These are phyloP conservation scores for Notarius quadriscutis DNA, from an alignment of 2,113 vertebrate species.

Conservation along the genomic window DNA sequence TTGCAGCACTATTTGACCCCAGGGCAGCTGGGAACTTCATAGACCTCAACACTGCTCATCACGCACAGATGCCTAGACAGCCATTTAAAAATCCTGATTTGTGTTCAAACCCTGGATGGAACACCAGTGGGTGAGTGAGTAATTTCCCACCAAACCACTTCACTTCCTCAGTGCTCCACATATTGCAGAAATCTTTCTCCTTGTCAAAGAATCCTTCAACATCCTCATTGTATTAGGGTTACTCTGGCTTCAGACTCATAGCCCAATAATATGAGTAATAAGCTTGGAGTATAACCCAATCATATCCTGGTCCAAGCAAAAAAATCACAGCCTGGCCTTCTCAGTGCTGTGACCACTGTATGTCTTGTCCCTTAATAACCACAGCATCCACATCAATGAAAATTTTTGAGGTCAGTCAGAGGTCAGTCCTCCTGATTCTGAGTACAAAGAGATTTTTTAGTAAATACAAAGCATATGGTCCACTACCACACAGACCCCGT, in stretches of 20 bases:
- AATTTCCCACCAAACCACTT: not conserved
- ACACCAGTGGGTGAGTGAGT: not conserved
- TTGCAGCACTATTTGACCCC: not conserved
- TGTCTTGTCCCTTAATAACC: not conserved
- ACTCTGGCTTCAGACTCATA: not conserved
- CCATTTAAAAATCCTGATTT: not conserved
- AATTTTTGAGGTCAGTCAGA: not conserved
- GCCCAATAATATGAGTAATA: slow-evolving; percentile 8
- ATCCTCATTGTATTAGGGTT: not conserved
- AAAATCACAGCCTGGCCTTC: not conserved
- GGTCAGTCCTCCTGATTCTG: not conserved
- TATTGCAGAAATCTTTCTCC: not conserved
- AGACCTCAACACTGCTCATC: not conserved
- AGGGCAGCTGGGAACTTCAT: not conserved
- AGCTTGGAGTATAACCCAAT: not conserved
- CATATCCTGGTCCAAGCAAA: not conserved
- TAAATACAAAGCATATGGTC: not conserved
- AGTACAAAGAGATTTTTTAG: not conserved
- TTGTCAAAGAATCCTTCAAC: not conserved
- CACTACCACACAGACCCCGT: not conserved
- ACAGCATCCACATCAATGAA: not conserved
- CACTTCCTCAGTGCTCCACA: not conserved
- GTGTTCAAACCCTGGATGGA: not conserved
- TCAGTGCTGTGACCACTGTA: not conserved
- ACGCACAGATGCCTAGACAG: not conserved